phyloP scores from a whole-genome alignment of 2,113 vertebrate genomes.

The Poeciliopsis retropinna region DNA sequence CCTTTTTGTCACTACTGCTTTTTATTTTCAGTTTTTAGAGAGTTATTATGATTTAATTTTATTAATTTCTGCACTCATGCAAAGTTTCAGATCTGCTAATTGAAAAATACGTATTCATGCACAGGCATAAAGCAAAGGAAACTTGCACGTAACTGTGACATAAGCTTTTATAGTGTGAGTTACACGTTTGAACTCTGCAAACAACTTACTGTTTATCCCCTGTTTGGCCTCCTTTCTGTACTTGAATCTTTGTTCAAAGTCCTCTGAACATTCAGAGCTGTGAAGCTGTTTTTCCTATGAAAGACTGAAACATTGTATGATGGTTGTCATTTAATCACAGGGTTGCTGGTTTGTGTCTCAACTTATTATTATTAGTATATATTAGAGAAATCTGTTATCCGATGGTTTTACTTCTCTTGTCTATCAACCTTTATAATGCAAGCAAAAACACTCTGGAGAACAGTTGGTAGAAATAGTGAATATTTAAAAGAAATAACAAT shows the following conservation, averaged over 20 bases:
- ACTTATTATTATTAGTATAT: neutral
- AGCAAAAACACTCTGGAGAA: neutral
- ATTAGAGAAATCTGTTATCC: too few species aligned
- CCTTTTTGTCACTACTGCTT: neutral
- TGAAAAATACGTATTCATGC: neutral
- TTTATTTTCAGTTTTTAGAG: neutral
- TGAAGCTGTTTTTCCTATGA: neutral
- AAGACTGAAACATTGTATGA: neutral
- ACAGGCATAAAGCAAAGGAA: neutral
- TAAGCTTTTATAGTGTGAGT: neutral
- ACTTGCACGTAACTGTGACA: neutral
- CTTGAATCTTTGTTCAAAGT: neutral
- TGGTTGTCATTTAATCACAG: neutral
- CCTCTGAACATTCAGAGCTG: neutral
- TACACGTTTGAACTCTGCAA: conserved; percentile 8
- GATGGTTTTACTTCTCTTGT: too few species aligned
- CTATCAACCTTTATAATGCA: neutral
- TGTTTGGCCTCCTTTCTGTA: neutral
- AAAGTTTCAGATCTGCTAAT: neutral
- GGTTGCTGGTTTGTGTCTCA: neutral
- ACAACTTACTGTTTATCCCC: conserved; percentile 30
- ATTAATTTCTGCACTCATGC: neutral
- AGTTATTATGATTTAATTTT: neutral
- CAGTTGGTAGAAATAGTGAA: neutral
- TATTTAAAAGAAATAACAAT: neutral